Conservation (phyloP, 2,888 invertebrate genomes). For the Ophioninae sp. region DNA sequence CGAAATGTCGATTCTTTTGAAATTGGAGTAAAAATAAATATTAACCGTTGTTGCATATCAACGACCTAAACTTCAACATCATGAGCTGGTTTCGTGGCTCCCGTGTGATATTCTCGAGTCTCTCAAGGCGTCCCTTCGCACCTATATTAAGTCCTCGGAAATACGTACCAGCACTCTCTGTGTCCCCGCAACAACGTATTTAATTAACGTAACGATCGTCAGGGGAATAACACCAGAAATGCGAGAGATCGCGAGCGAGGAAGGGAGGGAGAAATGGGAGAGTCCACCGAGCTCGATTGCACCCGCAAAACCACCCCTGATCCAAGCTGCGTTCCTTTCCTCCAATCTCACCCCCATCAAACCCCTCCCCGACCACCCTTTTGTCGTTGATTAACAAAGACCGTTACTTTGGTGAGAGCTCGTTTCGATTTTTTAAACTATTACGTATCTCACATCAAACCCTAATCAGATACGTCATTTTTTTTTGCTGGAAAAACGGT, state of each 20-base stretch:
- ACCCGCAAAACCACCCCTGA: slow-evolving; percentile 77
- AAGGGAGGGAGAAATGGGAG: slow-evolving; percentile 51
- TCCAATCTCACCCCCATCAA: neutral
- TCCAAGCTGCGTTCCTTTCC: slow-evolving; percentile 69
- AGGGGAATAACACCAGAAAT: slow-evolving; percentile 73
- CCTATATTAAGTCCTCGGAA: slow-evolving; percentile 76
- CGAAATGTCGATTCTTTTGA: no score
- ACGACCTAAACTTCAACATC: no score
- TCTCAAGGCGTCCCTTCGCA: slow-evolving; percentile 76
- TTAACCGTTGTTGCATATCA: no score
- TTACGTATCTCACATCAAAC: no score
- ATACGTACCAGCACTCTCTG: slow-evolving; percentile 75
- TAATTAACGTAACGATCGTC: slow-evolving; percentile 81
- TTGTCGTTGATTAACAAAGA: slow-evolving; percentile 5
- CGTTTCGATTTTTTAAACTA: neutral
- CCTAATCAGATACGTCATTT: no score
- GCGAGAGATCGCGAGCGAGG: slow-evolving; percentile 37
- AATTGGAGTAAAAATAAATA: no score
- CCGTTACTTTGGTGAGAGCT: neutral
- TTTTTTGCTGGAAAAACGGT: no score
- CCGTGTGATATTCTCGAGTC: slow-evolving; percentile 50
- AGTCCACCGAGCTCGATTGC: slow-evolving; percentile 76
- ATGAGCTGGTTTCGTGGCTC: slow-evolving; percentile 36
- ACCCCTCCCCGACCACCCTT: neutral
- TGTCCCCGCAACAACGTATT: slow-evolving; percentile 82